phyloP scores from a whole-genome alignment of 2,797 vertebrate genomes.

The Anguilla megastoma region DNA sequence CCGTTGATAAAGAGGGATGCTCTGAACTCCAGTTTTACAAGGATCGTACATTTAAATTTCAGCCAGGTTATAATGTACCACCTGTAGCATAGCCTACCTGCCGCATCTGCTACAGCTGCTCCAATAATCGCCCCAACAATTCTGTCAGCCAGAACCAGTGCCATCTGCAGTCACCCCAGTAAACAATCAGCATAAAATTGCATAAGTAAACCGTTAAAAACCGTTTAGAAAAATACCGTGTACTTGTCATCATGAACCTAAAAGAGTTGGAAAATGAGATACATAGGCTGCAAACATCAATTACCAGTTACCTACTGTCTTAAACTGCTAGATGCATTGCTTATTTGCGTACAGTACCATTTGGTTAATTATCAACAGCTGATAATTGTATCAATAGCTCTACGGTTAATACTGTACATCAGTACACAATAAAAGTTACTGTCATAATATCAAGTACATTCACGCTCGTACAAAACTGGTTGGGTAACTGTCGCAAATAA shows the following conservation, averaged over 20 bases:
- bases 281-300: background rate
- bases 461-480: background rate
- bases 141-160: conserved; percentile 57
- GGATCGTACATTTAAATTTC: background rate
- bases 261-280: background rate
- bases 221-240: background rate
- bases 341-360: background rate
- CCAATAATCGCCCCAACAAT: conserved; percentile 67
- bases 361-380: background rate
- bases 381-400: background rate
- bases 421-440: background rate
- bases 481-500: background rate
- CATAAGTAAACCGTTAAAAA: background rate
- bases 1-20: conserved; percentile 27
- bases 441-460: background rate
- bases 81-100: conserved; percentile 58
- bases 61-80: background rate
- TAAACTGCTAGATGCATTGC: background rate
- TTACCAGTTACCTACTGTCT: too few relatives aligned
- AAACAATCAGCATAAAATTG: background rate
- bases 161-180: conserved; percentile 53
- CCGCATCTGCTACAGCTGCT: conserved; percentile 71
- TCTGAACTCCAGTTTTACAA: background rate
- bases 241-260: background rate
- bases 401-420: background rate